A percentile compares a stretch with the other conserved stretches of the same genome.
These are phyloP conservation scores for Philopedon plagiatum DNA, from an alignment of 2,888 invertebrate genomes.

Conservation along the genomic window DNA sequence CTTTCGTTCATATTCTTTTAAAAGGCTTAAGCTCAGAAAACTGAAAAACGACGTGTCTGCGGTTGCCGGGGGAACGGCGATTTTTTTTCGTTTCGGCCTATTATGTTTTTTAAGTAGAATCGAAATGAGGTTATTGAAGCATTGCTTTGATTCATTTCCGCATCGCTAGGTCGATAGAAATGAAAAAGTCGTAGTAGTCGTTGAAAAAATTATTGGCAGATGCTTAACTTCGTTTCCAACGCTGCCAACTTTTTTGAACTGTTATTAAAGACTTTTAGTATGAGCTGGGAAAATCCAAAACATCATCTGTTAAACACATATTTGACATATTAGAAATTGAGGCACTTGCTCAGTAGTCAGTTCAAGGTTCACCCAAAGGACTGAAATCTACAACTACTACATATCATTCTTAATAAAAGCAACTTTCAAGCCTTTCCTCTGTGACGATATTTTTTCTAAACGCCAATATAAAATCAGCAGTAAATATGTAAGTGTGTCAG, in stretches of 20 bases:
- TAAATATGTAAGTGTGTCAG: not conserved
- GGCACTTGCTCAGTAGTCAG: constrained; percentile 26
- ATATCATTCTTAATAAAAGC: constrained; percentile 57
- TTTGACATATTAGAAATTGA: not conserved
- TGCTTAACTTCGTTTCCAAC: no score
- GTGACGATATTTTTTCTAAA: constrained; percentile 18
- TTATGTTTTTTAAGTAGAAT: no score
- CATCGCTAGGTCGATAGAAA: no score
- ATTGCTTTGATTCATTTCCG: no score
- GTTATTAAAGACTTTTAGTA: not conserved
- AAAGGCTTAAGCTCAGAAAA: no score
- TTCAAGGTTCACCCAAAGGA: constrained; percentile 28
- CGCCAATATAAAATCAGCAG: constrained; percentile 16
- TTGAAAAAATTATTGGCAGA: no score
- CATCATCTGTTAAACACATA: constrained; percentile 1
- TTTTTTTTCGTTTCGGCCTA: no score
- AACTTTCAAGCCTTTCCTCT: constrained; percentile 38
- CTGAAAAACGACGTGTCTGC: no score
- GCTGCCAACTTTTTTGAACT: not conserved
- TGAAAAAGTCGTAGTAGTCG: no score
- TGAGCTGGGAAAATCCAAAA: not conserved
- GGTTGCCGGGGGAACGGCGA: no score
- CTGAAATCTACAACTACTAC: constrained; percentile 55
- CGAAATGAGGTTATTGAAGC: no score
- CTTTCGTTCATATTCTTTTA: no score